phyloP scores from a whole-genome alignment of 2,888 invertebrate genomes.

The Epirrhoe alternata region DNA sequence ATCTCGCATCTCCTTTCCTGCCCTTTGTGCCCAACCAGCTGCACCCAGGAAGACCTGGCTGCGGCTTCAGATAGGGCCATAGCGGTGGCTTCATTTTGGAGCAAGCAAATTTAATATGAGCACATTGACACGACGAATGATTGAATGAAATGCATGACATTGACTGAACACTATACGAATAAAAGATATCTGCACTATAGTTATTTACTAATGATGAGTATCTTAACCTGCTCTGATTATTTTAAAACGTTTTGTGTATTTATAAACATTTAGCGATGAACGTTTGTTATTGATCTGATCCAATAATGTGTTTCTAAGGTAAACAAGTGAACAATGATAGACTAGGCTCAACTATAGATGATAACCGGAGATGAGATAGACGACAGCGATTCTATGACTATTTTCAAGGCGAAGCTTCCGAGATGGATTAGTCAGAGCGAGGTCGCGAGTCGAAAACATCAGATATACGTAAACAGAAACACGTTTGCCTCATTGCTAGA shows the following conservation, averaged over 20 bases:
- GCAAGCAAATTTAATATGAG: no score
- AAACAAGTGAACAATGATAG: slow-evolving; percentile 16
- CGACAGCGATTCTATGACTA: slow-evolving; percentile 9
- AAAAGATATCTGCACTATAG: not conserved
- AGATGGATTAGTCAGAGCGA: slow-evolving; percentile 38
- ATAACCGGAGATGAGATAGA: slow-evolving; percentile 12
- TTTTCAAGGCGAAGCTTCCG: slow-evolving; percentile 27
- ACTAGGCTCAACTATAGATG: not conserved
- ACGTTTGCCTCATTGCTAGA: slow-evolving; percentile 20
- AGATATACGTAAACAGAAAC: slow-evolving; percentile 35
- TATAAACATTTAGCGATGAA: slow-evolving; percentile 12
- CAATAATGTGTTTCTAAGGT: slow-evolving; percentile 2
- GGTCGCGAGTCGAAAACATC: slow-evolving; percentile 39
- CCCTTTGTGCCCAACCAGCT: no score
- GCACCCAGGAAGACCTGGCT: no score
- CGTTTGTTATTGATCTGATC: slow-evolving; percentile 7
- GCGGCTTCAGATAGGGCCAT: no score
- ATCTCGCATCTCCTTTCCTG: no score
- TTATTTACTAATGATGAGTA: slow-evolving; percentile 1
- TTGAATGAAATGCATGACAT: no score
- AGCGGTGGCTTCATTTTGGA: no score
- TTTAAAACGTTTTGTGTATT: not conserved
- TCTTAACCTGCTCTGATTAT: not conserved
- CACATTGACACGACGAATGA: no score
- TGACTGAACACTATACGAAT: not conserved